These are phyloP conservation scores for Nesogale talazaci DNA, from an alignment of 2,113 vertebrate species.

Conservation along the genomic window DNA sequence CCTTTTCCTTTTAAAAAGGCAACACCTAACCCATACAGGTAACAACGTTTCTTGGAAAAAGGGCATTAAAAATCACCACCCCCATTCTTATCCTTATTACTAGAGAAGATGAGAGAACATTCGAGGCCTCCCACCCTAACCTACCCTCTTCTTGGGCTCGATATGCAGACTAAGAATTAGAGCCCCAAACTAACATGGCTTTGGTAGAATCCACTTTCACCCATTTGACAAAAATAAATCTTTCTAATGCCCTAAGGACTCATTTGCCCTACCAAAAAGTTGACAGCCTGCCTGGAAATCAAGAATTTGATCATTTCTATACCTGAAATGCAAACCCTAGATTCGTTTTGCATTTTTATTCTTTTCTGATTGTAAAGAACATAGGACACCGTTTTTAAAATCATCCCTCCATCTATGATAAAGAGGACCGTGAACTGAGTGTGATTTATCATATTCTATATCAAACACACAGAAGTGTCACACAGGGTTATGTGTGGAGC, in stretches of 20 bases:
- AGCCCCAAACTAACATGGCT: neutral
- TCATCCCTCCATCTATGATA: neutral
- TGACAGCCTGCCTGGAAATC: neutral
- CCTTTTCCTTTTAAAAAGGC: neutral
- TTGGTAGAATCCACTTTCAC: constrained; percentile 8
- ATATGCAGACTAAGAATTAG: constrained; percentile 5
- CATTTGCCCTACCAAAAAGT: neutral
- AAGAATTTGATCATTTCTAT: neutral
- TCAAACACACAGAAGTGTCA: neutral
- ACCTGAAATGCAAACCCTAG: neutral
- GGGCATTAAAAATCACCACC: neutral
- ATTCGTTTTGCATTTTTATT: neutral
- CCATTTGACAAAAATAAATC: neutral
- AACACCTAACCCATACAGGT: neutral
- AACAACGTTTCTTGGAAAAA: neutral
- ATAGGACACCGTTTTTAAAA: neutral
- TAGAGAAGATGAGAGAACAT: neutral
- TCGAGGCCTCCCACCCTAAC: neutral
- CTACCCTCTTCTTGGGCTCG: neutral
- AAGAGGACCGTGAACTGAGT: neutral
- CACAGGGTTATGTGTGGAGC: too few species aligned
- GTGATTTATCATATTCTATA: neutral
- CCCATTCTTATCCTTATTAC: too few species aligned
- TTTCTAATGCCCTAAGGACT: neutral
- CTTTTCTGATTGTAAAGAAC: constrained; percentile 32